phyloP scores from a whole-genome alignment of 2,113 vertebrate genomes.

The Thermophis baileyi region DNA sequence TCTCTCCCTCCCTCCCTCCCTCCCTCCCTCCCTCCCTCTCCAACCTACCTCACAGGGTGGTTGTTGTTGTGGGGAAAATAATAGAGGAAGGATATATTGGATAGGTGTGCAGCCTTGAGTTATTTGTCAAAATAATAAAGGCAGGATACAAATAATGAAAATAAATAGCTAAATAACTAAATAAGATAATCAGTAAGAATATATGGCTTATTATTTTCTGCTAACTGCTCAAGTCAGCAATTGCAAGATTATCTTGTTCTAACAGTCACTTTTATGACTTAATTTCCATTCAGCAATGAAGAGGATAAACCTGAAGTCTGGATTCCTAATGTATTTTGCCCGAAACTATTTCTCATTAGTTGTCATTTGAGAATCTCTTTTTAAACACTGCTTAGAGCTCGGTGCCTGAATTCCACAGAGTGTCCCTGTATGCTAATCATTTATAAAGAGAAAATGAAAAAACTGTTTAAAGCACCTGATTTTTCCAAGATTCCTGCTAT shows the following conservation, averaged over 20 bases:
- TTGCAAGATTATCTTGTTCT: slow-evolving; percentile 19
- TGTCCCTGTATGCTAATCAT: slow-evolving; percentile 56
- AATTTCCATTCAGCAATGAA: slow-evolving; percentile 26
- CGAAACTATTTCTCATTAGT: slow-evolving; percentile 74
- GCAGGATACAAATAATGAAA: background rate
- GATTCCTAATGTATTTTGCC: slow-evolving; percentile 67
- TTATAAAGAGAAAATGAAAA: slow-evolving; percentile 56
- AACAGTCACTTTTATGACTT: slow-evolving; percentile 45
- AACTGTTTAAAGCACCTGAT: slow-evolving; percentile 32
- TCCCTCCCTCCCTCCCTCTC: too few relatives aligned
- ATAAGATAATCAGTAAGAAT: background rate
- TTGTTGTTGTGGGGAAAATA: background rate
- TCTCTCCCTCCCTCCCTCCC: too few relatives aligned
- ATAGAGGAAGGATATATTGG: background rate
- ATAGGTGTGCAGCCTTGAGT: background rate
- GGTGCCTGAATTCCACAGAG: slow-evolving; percentile 64
- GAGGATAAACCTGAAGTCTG: slow-evolving; percentile 53
- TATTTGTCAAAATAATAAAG: background rate
- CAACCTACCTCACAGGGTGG: background rate
- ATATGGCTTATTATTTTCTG: slow-evolving; percentile 33
- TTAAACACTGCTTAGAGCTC: slow-evolving; percentile 67
- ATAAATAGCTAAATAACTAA: background rate
- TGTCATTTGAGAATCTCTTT: slow-evolving; percentile 64
- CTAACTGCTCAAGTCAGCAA: slow-evolving; percentile 50
- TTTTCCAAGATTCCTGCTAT: slow-evolving; percentile 30